A percentile compares a stretch with the other conserved stretches of the same genome.
Evolutionary conservation across 2,113 vertebrate genomes (phyloP).

Genomic region (Rynchops niger): DNA sequence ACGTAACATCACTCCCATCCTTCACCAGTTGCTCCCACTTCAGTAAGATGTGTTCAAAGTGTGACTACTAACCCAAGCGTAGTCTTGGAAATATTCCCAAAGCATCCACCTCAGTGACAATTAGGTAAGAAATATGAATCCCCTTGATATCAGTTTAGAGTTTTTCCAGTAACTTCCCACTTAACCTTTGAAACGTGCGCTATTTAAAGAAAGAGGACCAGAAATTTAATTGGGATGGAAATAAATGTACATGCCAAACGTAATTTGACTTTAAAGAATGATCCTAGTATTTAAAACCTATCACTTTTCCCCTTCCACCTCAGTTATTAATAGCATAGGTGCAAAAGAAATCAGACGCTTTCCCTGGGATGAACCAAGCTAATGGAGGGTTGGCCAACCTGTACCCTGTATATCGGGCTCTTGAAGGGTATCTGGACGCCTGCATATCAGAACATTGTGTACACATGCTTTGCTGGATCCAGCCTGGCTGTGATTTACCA

Average conservation of each 20-base stretch:
- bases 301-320: not conserved
- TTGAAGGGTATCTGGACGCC: slow-evolving; percentile 13
- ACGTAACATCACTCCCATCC: not conserved
- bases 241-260: not conserved
- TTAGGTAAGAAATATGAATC: not conserved
- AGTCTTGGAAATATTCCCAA: not conserved
- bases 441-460: slow-evolving; percentile 8
- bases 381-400: not conserved
- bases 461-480: not conserved
- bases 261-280: not conserved
- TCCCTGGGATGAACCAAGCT: not conserved
- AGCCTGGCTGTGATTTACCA: not conserved
- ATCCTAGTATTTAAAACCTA: not conserved
- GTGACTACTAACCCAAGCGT: not conserved
- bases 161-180: slow-evolving; percentile 32
- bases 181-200: not conserved
- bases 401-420: not conserved
- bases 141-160: not conserved
- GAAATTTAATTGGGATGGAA: not conserved
- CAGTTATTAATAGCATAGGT: slow-evolving; percentile 53
- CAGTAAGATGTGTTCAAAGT: not conserved
- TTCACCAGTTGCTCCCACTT: not conserved
- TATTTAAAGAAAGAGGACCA: not conserved
- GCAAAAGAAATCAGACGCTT: not conserved
- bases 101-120: not conserved